Conservation (phyloP, 2,888 invertebrate species). For the Clusia tigrina region DNA sequence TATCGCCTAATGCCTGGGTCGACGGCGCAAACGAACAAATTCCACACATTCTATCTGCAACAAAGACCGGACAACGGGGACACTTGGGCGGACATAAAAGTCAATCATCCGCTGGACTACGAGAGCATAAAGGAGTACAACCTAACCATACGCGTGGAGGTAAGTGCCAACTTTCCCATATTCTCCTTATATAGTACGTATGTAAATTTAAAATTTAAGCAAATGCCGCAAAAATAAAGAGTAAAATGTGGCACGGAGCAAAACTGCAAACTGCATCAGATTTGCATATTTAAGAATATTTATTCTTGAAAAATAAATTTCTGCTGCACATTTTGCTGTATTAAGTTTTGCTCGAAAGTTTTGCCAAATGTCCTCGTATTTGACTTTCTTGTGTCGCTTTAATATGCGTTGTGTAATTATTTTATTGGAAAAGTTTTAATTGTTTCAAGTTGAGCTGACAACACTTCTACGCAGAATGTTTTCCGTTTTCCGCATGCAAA, state of each 20-base stretch:
- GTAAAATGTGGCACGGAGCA: no score
- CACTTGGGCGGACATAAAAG: slow-evolving; percentile 96
- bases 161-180: no score
- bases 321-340: not conserved
- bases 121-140: slow-evolving; percentile 96
- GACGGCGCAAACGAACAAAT: slow-evolving; percentile 94
- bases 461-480: slow-evolving; percentile 2
- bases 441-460: slow-evolving; percentile 36
- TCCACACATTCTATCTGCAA: slow-evolving; percentile 94
- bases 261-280: not conserved
- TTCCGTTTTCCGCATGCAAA: no score
- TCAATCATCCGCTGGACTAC: slow-evolving; percentile 94
- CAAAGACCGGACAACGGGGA: slow-evolving; percentile 91
- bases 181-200: no score
- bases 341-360: not conserved
- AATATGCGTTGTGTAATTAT: slow-evolving; percentile 47
- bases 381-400: slow-evolving; percentile 47
- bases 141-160: slow-evolving; percentile 94
- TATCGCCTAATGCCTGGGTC: slow-evolving; percentile 95
- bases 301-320: no score
- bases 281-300: not conserved
- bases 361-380: slow-evolving; percentile 34
- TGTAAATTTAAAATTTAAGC: no score
- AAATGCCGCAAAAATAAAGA: no score
- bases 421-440: slow-evolving; percentile 55